Evolutionary conservation across 2,888 invertebrate genomes (phyloP).

Genomic region (Ferdinandea cuprea): DNA sequence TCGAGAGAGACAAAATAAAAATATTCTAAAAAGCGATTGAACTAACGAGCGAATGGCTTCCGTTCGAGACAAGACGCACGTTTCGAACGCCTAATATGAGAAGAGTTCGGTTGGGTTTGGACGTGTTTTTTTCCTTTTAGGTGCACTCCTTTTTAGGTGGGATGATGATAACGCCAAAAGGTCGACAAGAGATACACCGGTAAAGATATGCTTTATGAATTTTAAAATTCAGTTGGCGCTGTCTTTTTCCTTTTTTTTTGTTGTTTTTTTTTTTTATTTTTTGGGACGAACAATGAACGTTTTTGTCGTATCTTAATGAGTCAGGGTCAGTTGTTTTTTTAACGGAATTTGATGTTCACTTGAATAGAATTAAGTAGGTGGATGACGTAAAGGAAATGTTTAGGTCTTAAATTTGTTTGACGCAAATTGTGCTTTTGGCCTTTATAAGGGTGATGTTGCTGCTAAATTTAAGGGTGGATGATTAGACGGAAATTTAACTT

Average conservation of each 20-base stretch:
- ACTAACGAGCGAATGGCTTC: slow-evolving; percentile 59
- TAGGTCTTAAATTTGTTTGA: background rate
- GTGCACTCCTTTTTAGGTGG: slow-evolving; percentile 68
- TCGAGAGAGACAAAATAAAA: slow-evolving; percentile 50
- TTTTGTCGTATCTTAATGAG: slow-evolving; percentile 45
- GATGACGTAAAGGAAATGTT: slow-evolving; percentile 1
- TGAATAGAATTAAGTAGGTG: slow-evolving; percentile 19
- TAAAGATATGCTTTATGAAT: slow-evolving; percentile 49
- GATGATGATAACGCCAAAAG: slow-evolving; percentile 71
- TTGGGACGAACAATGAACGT: slow-evolving; percentile 17
- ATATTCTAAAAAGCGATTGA: slow-evolving; percentile 47
- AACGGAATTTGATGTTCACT: slow-evolving; percentile 26
- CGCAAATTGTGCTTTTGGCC: background rate
- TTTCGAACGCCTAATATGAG: slow-evolving; percentile 48
- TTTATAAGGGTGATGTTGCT: too few relatives aligned
- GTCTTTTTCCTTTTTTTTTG: slow-evolving; percentile 21
- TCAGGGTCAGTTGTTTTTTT: slow-evolving; percentile 17
- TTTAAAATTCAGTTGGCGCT: slow-evolving; percentile 63
- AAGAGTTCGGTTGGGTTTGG: slow-evolving; percentile 6
- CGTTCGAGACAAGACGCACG: slow-evolving; percentile 60
- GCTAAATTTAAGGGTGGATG: too few relatives aligned
- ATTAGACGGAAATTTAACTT: too few relatives aligned
- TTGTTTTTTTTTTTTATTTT: background rate
- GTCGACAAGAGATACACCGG: slow-evolving; percentile 57
- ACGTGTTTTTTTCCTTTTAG: slow-evolving; percentile 45